Evolutionary conservation across 2,797 vertebrate genomes (phyloP).

Genomic region (Syngnathus acus): DNA sequence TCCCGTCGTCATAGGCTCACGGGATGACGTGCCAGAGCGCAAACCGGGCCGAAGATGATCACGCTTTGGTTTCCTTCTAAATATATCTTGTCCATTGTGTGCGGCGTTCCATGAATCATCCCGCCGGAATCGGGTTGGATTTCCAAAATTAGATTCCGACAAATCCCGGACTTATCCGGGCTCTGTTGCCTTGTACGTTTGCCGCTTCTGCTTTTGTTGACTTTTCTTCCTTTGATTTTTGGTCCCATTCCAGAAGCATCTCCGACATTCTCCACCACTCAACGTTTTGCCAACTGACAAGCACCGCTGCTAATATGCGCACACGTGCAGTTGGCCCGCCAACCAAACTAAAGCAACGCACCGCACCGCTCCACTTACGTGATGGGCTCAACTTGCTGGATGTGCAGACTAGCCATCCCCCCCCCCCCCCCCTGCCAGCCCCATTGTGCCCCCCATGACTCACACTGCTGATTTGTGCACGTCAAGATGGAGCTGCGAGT

Average conservation of each 20-base stretch:
- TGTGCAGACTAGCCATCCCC: neutral
- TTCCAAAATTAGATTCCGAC: slow-evolving; percentile 42
- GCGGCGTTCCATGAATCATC: slow-evolving; percentile 22
- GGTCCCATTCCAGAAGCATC: too few species aligned
- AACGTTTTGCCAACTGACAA: too few species aligned
- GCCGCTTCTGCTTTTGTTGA: neutral
- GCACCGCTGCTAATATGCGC: too few species aligned
- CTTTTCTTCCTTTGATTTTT: neutral
- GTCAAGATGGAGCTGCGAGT: neutral
- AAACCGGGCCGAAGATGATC: neutral
- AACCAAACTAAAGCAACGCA: neutral
- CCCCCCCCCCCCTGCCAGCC: neutral
- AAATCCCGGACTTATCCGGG: slow-evolving; percentile 33
- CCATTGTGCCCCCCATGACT: too few species aligned
- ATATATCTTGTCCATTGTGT: neutral
- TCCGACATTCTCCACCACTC: neutral
- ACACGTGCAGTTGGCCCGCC: neutral
- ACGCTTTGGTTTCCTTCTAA: neutral
- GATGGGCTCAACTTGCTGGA: neutral
- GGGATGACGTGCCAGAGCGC: too few species aligned
- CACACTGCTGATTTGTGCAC: neutral
- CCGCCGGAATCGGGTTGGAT: slow-evolving; percentile 6
- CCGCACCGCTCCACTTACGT: neutral
- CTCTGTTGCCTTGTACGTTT: slow-evolving; percentile 5
- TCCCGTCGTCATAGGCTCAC: neutral